Percentiles rank a stretch among this genome's conserved stretches.
These are phyloP conservation scores for Semotilus atromaculatus DNA, from an alignment of 2,797 vertebrate genomes.

Conservation along the genomic window DNA sequence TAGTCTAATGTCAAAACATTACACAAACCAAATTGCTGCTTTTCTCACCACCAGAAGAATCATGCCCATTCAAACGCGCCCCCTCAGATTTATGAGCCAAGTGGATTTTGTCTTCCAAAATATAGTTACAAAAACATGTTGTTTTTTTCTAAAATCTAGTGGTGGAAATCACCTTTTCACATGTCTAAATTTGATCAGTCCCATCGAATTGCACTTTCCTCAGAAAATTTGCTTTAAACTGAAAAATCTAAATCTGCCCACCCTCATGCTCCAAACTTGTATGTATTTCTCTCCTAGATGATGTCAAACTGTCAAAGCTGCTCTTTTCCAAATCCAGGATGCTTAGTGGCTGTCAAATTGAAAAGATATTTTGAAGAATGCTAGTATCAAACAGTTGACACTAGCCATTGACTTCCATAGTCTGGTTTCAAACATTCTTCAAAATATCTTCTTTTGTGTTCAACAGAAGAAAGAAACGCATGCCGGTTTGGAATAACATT, in stretches of 20 bases:
- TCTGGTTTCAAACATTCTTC: too few relatives aligned
- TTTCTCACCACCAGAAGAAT: conserved; percentile 1
- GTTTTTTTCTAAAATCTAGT: not conserved
- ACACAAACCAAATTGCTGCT: not conserved
- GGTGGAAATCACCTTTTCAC: conserved; percentile 3
- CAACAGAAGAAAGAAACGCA: too few relatives aligned
- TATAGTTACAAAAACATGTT: not conserved
- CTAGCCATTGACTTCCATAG: too few relatives aligned
- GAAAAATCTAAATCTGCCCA: not conserved
- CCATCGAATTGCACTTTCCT: not conserved
- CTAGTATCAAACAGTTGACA: too few relatives aligned
- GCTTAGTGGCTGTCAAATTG: not conserved
- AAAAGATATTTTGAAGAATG: too few relatives aligned
- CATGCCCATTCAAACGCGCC: conserved; percentile 4
- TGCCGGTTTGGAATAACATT: too few relatives aligned
- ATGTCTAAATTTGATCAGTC: not conserved
- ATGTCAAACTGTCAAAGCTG: not conserved
- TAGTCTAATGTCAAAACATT: conserved; percentile 21
- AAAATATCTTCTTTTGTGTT: too few relatives aligned
- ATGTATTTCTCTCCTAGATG: not conserved
- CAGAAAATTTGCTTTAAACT: not conserved
- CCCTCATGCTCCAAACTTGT: not conserved
- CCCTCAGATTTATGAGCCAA: conserved; percentile 5
- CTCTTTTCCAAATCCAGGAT: not conserved
- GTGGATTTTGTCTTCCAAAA: not conserved